Evolutionary conservation across 2,113 vertebrate species (phyloP), one percentile per base, ranked within the genome.

Genomic region (Laticauda colubrina): DNA sequence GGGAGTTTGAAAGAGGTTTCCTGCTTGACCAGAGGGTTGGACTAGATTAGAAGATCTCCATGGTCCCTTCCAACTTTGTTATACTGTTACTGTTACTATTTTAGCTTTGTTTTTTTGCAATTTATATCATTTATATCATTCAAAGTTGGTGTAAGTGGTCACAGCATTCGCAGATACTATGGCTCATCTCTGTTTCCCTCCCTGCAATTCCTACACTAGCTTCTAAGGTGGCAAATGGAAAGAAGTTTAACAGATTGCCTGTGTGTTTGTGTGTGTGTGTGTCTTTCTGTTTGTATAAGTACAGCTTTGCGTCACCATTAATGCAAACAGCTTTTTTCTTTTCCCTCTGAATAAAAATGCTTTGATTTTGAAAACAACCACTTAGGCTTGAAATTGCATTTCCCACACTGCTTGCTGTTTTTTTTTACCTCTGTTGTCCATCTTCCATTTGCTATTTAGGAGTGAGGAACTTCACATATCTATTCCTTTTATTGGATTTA

Each of bases 211-310:
- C 26, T 0, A 88, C 88, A 45, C 93, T 2, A 90, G 91, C 54
- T 93, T n/a, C 29, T 88, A 75, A 92, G 94, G 34, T 56, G 91
- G 11, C 91, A 69, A 92, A 90, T 64, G 87, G 59, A 24, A 90
- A 94, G 93, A 92, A 92, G 94, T 85, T 92, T 90, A 94, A 81
- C 93, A 53, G 39, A 0, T 75, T 96, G 96, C 5, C 5, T 39
- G 5, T 75, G 69, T 34, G 15, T 75, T 15, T 75, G 64, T n/a
- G 11, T 69, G 10, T 69, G 29, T 5, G 4, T 69, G 64, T 61
- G 51, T 26, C 2, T 26, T 21, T 69, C 12, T 69, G 4, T 69
- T 15, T 81, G n/a, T 81, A 7, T 81, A 18, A 34, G 57, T 24
- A 24, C 7, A 0, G 21, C 29, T 39, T 8, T 9, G 69, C 39